Evolutionary conservation across 1,140 invertebrate species (phyloP).

Genomic region (Lucilia cuprina): DNA sequence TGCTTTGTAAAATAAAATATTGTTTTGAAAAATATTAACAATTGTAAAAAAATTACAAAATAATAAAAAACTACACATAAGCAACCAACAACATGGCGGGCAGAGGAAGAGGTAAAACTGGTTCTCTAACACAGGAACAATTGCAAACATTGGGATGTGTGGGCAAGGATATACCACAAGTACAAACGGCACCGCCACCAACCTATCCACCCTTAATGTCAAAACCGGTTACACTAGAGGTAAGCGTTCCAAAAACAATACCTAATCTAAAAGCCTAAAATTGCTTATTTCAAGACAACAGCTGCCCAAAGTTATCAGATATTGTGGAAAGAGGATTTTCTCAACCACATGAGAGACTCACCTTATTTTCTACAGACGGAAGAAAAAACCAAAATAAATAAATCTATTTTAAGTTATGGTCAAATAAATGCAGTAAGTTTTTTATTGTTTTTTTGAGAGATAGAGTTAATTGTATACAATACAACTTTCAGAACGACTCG

Average conservation of each 20-base stretch:
- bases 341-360: constrained; percentile 65
- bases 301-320: constrained; percentile 55
- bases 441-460: background rate
- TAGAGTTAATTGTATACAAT: background rate
- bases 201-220: constrained; percentile 71
- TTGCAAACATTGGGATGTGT: constrained; percentile 67
- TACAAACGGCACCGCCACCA: constrained; percentile 71
- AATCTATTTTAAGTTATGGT: constrained; percentile 22
- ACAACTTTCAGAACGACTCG: constrained; percentile 66
- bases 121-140: constrained; percentile 71
- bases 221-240: constrained; percentile 67
- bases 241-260: constrained; percentile 42
- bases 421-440: constrained; percentile 17
- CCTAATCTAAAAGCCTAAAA: background rate
- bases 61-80: background rate
- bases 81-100: constrained; percentile 52
- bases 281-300: constrained; percentile 44
- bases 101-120: constrained; percentile 66
- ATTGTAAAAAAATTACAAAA: background rate
- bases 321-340: constrained; percentile 58
- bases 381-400: constrained; percentile 63
- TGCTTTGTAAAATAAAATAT: background rate
- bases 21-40: background rate
- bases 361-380: constrained; percentile 69
- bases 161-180: constrained; percentile 68